Percentiles rank a stretch among this genome's conserved stretches.
Conservation (phyloP, 2,888 invertebrate species). For the Agrotis ipsilon region DNA sequence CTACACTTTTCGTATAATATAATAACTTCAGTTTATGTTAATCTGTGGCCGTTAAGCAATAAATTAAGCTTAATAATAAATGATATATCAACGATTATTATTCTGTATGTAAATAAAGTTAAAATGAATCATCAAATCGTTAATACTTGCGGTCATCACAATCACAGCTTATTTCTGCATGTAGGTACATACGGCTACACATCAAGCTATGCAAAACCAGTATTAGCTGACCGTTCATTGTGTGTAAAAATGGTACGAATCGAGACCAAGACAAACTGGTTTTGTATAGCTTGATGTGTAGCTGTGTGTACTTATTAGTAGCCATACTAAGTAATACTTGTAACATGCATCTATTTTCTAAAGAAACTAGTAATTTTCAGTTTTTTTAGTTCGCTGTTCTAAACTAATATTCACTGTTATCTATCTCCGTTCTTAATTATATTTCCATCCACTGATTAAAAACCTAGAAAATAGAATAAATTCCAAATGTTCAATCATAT, state of each 20-base stretch:
- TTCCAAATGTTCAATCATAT: not conserved
- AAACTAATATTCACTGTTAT: no score
- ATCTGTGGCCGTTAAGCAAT: conserved; percentile 6
- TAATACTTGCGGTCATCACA: not conserved
- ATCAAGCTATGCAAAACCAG: no score
- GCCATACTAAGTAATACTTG: no score
- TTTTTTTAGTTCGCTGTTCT: not conserved
- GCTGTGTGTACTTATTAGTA: no score
- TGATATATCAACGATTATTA: conserved; percentile 10
- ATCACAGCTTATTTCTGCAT: not conserved
- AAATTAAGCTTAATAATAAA: conserved; percentile 33
- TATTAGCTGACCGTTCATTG: no score
- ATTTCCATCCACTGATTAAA: no score
- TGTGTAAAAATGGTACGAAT: no score
- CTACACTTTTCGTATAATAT: not conserved
- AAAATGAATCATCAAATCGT: conserved; percentile 19
- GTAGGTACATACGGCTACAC: no score
- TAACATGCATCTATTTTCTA: no score
- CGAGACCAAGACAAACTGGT: no score
- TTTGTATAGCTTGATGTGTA: no score
- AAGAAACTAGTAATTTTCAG: not conserved
- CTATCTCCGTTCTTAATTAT: no score
- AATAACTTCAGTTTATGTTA: conserved; percentile 25
- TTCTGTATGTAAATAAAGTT: conserved; percentile 24
- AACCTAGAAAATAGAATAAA: not conserved